Evolutionary conservation across 2,113 vertebrate species (phyloP).

Genomic region (Macrotis lagotis): DNA sequence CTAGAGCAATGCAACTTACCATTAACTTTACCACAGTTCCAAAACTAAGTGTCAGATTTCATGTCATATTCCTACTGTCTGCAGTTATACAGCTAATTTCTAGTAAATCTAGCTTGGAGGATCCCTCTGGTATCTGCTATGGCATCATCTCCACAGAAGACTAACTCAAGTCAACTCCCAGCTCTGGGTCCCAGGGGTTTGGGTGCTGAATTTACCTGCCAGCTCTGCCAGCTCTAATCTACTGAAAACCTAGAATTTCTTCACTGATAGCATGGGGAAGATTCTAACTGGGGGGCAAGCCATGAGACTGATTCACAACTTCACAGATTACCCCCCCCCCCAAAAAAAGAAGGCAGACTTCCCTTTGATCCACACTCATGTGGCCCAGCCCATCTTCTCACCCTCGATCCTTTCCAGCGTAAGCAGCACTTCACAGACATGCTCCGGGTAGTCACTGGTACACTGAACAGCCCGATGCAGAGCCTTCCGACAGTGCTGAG

Average conservation of each 20-base stretch:
- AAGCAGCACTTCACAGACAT: constrained; percentile 96
- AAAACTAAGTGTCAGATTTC: not conserved
- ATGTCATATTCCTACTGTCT: not conserved
- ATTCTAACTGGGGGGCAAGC: not conserved
- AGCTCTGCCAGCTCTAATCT: too few relatives aligned
- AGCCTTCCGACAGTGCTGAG: constrained; percentile 93
- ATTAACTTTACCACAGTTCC: not conserved
- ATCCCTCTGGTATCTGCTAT: not conserved
- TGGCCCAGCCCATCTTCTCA: constrained; percentile 68
- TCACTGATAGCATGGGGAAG: not conserved
- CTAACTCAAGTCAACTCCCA: not conserved
- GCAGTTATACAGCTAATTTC: not conserved
- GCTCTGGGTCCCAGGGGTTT: not conserved
- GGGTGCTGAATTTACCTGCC: too few relatives aligned
- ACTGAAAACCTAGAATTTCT: not conserved
- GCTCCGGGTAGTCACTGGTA: constrained; percentile 96
- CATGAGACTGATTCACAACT: not conserved
- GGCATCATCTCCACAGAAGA: not conserved
- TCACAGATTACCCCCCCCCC: too few relatives aligned
- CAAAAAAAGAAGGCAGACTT: too few relatives aligned
- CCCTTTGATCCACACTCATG: too few relatives aligned
- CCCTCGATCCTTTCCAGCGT: constrained; percentile 97
- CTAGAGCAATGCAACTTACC: not conserved
- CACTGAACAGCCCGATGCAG: constrained; percentile 96
- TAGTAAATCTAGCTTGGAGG: not conserved